Conservation (phyloP, 2,797 vertebrate species). For the Gambelia wislizenii region DNA sequence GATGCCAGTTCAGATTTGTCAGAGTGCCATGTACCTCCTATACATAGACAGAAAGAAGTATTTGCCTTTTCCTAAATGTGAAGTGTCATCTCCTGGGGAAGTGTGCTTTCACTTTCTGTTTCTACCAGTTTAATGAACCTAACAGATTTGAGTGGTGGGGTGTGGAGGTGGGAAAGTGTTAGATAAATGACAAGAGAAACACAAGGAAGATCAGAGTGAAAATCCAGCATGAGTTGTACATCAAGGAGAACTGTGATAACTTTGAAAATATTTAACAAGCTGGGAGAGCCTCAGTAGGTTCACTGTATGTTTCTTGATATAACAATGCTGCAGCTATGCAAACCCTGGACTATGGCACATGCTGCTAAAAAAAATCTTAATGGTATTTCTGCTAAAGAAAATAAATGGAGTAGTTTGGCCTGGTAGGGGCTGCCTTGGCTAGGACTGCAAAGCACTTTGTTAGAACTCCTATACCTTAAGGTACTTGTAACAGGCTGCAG, state of each 20-base stretch:
- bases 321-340: not conserved
- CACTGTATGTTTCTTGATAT: rapidly evolving
- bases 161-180: slow-evolving; percentile 60
- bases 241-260: not conserved
- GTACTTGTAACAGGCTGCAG: not conserved
- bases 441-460: not conserved
- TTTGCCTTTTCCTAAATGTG: slow-evolving; percentile 34
- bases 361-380: not conserved
- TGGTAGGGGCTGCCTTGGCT: not conserved
- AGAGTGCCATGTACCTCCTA: slow-evolving; percentile 53
- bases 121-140: slow-evolving; percentile 51
- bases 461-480: not conserved
- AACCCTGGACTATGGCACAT: rapidly evolving
- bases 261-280: not conserved
- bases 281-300: not conserved
- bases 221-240: not conserved
- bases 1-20: slow-evolving; percentile 50
- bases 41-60: slow-evolving; percentile 50
- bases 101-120: slow-evolving; percentile 30
- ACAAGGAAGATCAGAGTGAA: not conserved
- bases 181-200: slow-evolving; percentile 44
- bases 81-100: slow-evolving; percentile 56
- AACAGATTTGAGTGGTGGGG: slow-evolving; percentile 66
- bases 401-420: not conserved
- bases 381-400: not conserved